Base-by-base conservation (phyloP, 2,797 vertebrate genomes). In the Pseudochromis fuscus region DNA sequence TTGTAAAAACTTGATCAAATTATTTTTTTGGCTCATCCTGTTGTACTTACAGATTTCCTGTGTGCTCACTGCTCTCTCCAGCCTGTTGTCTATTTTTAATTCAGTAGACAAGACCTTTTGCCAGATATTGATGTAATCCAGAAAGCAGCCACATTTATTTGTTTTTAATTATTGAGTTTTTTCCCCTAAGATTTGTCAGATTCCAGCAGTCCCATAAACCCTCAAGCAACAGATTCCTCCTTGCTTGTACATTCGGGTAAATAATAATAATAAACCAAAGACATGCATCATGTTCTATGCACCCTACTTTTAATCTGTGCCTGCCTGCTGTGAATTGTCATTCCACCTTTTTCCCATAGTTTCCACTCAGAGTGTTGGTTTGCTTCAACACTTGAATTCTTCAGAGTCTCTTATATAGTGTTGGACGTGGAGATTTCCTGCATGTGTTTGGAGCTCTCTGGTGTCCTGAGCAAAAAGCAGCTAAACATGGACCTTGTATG, bases 261-360 rank as follows among this genome's bases (percentile, higher is more conserved):
- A 74, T 24, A 35, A 60, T 24, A 35, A 60, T 67, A 58, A 52
- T 60, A 80, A 83, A 87, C 89, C 90, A 90, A 92, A 92, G 88
- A 89, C 33, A 13, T 51, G 44, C 44, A 40, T 77, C 51, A 4
- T 60, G 35, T 49, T 74, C 77, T 84, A 66, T 88, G 72, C 71
- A 76, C 82, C 37, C 50, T 69, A 30, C 42, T 49, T 68, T 75
- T 44, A 69, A 86, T 57, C 11, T 74, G 60, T 58, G n/a, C 44
- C 63, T 77, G 53, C 50, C 48, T 63, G 44, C n/a, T 64, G 6
- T 66, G 33, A 72, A 24, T 10, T 35, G 2, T 68, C 23, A 50
- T 67, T 62, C 8, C 8, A 23, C 38, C 15, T 35, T 35, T 49
- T 40, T 1, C 16, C 23, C 11, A 9, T 31, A 56, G 46, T 53